Base-by-base conservation (phyloP, 2,888 invertebrate species). In the Aspidapion aeneum region DNA sequence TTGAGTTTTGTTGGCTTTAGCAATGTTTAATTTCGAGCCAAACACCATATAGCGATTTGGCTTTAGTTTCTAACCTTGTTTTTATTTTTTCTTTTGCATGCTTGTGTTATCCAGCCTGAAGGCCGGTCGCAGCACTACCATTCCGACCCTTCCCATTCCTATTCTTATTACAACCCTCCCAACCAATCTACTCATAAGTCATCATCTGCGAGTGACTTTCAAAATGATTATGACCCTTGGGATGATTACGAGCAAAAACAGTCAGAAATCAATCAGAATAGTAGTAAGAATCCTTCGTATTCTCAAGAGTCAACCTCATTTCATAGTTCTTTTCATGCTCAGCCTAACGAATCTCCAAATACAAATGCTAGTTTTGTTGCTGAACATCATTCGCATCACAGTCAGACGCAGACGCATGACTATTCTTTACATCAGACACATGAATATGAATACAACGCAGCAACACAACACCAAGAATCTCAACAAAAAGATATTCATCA, bases 211-310 rank as follows among this genome's bases (percentile, higher is more conserved):
- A 71, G 69, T 64, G 69, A 75, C 70, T 74, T 74, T 67, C 72
- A 71, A 68, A 80, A 81, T 69, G 82, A 83, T 72, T 80, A 79
- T 79, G 91, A 93, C 83, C 92, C 91, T 61, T 93, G 93, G 93
- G 86, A 90, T 72, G 82, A 86, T 73, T 90, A 88, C 77, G 82
- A 83, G 68, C 18, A 57, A 60, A 68, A 66, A 65, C 57, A 64
- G 22, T 20, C 61, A 55, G 18, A 55, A 21, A 21, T 22, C 48
- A 21, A 35, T 20, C 21, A 22, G 55, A 56, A 50, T 50, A 60
- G 55, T 65, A 58, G 55, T 65, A 3, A 35, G 5, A 35, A 7
- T 35, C 67, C 66, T 62, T 65, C 52, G 19, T 17, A 3, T 5
- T 9, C 3, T 7, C n/a, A 9, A 52, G 17, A n/a, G 18, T 52